phyloP scores from a whole-genome alignment of 2,113 vertebrate species.

The Microtus ochrogaster region DNA sequence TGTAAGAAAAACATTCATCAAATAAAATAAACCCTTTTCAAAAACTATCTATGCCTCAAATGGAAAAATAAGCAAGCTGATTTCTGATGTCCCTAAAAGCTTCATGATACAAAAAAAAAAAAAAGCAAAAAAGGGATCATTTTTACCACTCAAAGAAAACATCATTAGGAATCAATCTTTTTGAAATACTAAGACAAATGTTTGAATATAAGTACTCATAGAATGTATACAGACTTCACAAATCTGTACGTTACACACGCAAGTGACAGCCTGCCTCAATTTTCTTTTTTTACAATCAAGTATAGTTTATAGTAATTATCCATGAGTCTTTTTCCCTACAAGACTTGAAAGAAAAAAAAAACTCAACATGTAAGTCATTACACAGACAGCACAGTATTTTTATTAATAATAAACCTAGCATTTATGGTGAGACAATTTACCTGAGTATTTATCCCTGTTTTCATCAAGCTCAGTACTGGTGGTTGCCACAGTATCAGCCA shows the following conservation, averaged over 20 bases:
- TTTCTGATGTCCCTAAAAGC: not conserved
- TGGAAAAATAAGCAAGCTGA: conserved; percentile 28
- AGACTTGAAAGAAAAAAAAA: conserved; percentile 55
- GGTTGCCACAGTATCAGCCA: conserved; percentile 97
- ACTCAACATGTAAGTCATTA: not conserved
- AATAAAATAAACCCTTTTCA: not conserved
- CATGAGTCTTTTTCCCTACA: not conserved
- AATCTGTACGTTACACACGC: not conserved
- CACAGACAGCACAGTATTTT: not conserved
- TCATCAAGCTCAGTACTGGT: conserved; percentile 95
- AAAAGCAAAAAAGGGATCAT: not conserved
- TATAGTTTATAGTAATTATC: not conserved
- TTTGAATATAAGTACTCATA: conserved; percentile 43
- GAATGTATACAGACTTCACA: not conserved
- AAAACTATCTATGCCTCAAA: conserved; percentile 10
- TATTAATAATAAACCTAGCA: not conserved
- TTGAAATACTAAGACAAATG: not conserved
- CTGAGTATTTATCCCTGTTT: conserved; percentile 94
- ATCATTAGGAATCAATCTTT: not conserved
- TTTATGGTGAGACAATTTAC: conserved; percentile 80
- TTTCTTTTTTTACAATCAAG: conserved; percentile 21
- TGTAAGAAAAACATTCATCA: not conserved
- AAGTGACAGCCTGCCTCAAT: not conserved
- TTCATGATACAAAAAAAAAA: conserved; percentile 1
- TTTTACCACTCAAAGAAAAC: conserved; percentile 42